phyloP scores from a whole-genome alignment of 1,140 invertebrate species.

The Zaprionus kolodkinae region DNA sequence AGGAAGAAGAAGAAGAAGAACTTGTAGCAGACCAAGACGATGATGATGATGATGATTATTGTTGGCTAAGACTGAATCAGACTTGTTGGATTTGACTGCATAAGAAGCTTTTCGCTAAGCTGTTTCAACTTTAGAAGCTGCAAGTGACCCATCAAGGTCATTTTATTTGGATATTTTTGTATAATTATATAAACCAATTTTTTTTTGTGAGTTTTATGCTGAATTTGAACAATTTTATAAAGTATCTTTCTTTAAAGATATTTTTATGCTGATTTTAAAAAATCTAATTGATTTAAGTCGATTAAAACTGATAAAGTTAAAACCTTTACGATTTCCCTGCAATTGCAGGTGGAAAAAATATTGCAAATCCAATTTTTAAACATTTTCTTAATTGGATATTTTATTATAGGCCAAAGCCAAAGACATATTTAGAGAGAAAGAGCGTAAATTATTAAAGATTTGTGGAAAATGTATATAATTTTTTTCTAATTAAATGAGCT shows the following conservation, averaged over 20 bases:
- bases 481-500: too few species aligned
- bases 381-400: too few species aligned
- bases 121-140: not conserved
- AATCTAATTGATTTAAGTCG: too few species aligned
- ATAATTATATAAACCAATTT: too few species aligned
- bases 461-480: too few species aligned
- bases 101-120: constrained; percentile 34
- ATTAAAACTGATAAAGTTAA: too few species aligned
- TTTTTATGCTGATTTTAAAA: not conserved
- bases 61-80: constrained; percentile 35
- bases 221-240: not conserved
- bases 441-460: too few species aligned
- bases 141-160: not conserved
- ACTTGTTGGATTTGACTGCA: constrained; percentile 16
- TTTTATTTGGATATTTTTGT: not conserved
- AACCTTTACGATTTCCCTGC: too few species aligned
- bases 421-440: too few species aligned
- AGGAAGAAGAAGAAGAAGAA: not conserved
- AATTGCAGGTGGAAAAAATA: not conserved
- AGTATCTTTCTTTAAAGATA: too few species aligned
- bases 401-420: too few species aligned
- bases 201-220: not conserved
- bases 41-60: constrained; percentile 6
- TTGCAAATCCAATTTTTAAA: too few species aligned
- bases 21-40: not conserved